phyloP scores from a whole-genome alignment of 2,888 invertebrate genomes.

The Tholera decimalis region DNA sequence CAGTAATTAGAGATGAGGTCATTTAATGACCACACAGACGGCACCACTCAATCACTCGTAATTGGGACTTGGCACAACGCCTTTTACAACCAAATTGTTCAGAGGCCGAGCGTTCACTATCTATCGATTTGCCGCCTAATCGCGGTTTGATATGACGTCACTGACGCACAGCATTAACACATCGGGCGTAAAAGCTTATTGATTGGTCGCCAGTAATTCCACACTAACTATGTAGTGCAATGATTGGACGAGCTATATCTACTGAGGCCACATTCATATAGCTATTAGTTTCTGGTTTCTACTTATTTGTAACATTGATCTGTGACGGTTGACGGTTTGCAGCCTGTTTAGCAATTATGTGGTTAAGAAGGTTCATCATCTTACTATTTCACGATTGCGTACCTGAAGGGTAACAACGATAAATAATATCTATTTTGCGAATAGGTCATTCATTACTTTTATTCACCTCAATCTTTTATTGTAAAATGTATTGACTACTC shows the following conservation, averaged over 20 bases:
- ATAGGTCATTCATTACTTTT: no score
- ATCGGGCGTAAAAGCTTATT: slow-evolving; percentile 47
- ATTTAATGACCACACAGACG: slow-evolving; percentile 78
- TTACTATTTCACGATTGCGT: no score
- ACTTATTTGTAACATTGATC: background rate
- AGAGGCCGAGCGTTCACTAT: slow-evolving; percentile 60
- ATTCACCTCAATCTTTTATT: no score
- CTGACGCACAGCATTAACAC: slow-evolving; percentile 52
- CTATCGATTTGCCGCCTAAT: slow-evolving; percentile 72
- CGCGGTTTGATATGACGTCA: slow-evolving; percentile 68
- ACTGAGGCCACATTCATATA: background rate
- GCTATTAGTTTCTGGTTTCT: background rate
- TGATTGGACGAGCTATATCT: slow-evolving; percentile 21
- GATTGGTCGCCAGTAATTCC: slow-evolving; percentile 41
- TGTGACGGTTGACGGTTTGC: background rate
- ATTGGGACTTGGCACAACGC: slow-evolving; percentile 81
- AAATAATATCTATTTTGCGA: no score
- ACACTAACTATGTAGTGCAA: slow-evolving; percentile 4
- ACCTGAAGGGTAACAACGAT: no score
- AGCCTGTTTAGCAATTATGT: background rate
- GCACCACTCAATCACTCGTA: slow-evolving; percentile 79
- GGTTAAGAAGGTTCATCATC: background rate
- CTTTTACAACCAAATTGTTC: slow-evolving; percentile 81
- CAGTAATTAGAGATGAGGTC: slow-evolving; percentile 63
- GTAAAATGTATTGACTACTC: no score